Evolutionary conservation across 2,888 invertebrate species (phyloP), one percentile per base, ranked within the genome.

Genomic region (Cotesia congregata): DNA sequence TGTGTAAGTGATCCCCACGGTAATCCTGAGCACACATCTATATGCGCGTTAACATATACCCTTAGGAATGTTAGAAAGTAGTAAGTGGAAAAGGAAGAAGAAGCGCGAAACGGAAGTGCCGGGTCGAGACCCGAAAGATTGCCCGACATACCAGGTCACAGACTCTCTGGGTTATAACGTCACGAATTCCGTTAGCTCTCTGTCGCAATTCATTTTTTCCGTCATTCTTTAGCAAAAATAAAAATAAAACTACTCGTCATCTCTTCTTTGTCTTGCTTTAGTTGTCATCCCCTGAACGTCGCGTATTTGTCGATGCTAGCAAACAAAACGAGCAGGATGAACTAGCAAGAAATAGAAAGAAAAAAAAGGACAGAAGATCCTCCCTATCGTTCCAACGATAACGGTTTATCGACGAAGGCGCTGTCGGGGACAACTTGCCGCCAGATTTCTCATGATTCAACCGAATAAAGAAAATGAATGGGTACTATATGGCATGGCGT

Each of bases 131-230:
- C 67, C 82, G 81, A 87, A 86, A 85, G 84, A 87, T 87, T 84
- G 85, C 82, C 79, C 82, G 83, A 83, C 84, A 85, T 85, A 85
- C 83, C 85, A 83, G 86, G 83, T 86, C 87, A 85, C 82, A 84
- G 50, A 50, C 12, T 50, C 50, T 50, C 50, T 83, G 77, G 67
- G 60, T 70, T 69, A 64, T 65, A 67, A 82, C 80, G 78, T 80
- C 83, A 85, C 83, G 82, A 85, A 85, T 87, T 86, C 83, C 84
- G 81, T 81, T 77, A 72, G 67, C 72, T 76, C 68, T 70, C 38
- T 20, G 61, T 61, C 38, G 82, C 81, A 82, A 81, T 80, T 68
- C 41, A 50, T 72, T 77, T 74, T 84, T 84, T 76, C 78, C 77
- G 80, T 30, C 80, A 84, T 80, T 80, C 82, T 80, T 81, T 39